Conservation (phyloP, 2,888 invertebrate genomes). For the Caenorhabditis sp. region DNA sequence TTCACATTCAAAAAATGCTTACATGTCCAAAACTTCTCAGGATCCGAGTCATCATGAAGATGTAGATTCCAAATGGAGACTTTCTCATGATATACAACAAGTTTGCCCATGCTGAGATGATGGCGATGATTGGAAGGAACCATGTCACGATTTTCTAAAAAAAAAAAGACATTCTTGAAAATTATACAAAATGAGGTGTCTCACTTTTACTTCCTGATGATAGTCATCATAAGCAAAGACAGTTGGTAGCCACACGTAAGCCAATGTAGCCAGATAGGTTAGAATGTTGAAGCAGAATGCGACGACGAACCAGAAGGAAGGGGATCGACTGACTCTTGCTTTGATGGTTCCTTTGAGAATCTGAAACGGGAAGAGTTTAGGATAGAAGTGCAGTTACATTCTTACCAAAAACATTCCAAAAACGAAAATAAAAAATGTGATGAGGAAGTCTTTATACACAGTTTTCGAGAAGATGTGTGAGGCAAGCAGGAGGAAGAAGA, state of each 20-base stretch:
- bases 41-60: conserved; percentile 82
- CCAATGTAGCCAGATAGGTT: conserved; percentile 77
- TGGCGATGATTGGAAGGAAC: conserved; percentile 81
- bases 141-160: conserved; percentile 74
- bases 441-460: conserved; percentile 70
- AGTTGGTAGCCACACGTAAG: conserved; percentile 78
- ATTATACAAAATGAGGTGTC: background rate
- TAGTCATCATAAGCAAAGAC: conserved; percentile 80
- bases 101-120: conserved; percentile 81
- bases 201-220: conserved; percentile 76
- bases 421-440: conserved; percentile 73
- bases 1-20: too few species aligned
- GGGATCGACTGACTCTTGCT: conserved; percentile 50
- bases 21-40: conserved; percentile 78
- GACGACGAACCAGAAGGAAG: conserved; percentile 78
- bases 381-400: background rate
- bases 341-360: conserved; percentile 79
- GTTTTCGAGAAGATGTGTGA: conserved; percentile 76
- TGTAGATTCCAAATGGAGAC: conserved; percentile 81
- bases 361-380: conserved; percentile 59
- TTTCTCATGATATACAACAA: conserved; percentile 73
- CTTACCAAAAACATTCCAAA: conserved; percentile 78
- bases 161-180: conserved; percentile 1
- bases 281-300: conserved; percentile 77
- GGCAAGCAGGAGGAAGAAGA: conserved; percentile 80